Evolutionary conservation across 2,797 vertebrate genomes (phyloP).

Genomic region (Heterohyrax brucei): DNA sequence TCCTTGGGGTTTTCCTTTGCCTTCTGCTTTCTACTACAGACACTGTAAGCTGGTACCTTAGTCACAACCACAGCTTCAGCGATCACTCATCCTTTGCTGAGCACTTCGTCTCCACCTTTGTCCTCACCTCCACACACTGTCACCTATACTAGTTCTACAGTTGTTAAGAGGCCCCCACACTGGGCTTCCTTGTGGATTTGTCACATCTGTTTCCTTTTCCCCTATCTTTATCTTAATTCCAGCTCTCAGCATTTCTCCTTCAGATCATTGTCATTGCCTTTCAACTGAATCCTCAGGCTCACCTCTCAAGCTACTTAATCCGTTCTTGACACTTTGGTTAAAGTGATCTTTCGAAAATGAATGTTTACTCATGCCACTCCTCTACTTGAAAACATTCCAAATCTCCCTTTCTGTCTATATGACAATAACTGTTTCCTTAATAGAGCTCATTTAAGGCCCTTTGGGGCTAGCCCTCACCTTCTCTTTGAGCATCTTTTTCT

Average conservation of each 20-base stretch:
- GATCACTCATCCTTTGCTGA: neutral
- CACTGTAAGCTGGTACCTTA: neutral
- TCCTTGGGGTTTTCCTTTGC: neutral
- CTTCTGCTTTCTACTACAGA: neutral
- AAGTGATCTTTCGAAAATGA: constrained; percentile 67
- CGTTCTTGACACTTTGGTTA: constrained; percentile 45
- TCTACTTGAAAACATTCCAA: constrained; percentile 43
- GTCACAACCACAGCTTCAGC: neutral
- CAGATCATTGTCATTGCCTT: neutral
- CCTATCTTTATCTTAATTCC: constrained; percentile 16
- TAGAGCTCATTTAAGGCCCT: neutral
- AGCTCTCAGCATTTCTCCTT: neutral
- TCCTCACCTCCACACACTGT: neutral
- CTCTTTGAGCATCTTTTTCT: neutral
- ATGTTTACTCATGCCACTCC: constrained; percentile 48
- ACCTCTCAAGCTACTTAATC: neutral
- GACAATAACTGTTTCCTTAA: neutral
- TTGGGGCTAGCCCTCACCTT: neutral
- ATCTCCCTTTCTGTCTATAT: neutral
- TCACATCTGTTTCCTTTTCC: neutral
- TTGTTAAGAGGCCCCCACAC: neutral
- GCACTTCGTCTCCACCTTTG: neutral
- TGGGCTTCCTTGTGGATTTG: neutral
- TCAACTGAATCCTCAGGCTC: constrained; percentile 47
- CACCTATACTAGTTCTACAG: neutral